These are phyloP conservation scores for Aethina tumida DNA, from an alignment of 1,140 invertebrate species.

Conservation along the genomic window DNA sequence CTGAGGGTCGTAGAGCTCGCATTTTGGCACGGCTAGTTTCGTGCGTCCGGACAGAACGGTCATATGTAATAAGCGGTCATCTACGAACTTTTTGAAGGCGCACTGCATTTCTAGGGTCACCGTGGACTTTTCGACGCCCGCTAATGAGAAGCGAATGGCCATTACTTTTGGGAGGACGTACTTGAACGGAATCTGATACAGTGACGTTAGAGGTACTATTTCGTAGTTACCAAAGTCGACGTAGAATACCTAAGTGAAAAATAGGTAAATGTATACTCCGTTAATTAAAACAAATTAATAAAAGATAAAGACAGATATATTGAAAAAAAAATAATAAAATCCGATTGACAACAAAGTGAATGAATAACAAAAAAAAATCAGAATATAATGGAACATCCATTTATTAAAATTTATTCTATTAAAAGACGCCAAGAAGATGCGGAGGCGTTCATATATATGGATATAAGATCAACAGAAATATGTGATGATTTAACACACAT, in stretches of 20 bases:
- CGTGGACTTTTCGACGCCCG: conserved; percentile 53
- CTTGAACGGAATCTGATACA: conserved; percentile 61
- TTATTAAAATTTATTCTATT: not conserved
- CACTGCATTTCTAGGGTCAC: conserved; percentile 56
- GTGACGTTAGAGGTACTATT: conserved; percentile 51
- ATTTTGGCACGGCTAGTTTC: conserved; percentile 59
- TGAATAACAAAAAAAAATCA: conserved; percentile 3
- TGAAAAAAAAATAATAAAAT: no score
- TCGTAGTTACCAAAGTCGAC: conserved; percentile 71
- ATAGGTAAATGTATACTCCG: no score
- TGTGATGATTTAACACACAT: no score
- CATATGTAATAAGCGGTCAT: conserved; percentile 47
- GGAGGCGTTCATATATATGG: no score
- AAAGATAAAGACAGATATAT: no score
- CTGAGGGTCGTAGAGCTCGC: conserved; percentile 46
- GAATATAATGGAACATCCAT: not conserved
- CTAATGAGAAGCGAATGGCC: conserved; percentile 60
- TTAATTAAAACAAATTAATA: no score
- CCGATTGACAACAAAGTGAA: no score
- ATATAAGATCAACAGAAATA: no score
- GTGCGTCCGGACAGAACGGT: conserved; percentile 54
- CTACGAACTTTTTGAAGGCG: conserved; percentile 56
- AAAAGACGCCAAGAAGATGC: no score
- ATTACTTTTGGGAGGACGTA: conserved; percentile 58
- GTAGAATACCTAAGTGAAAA: conserved; percentile 56